Evolutionary conservation across 2,888 invertebrate species (phyloP), one percentile per base, ranked within the genome.

Genomic region (Serrognathus titanus): DNA sequence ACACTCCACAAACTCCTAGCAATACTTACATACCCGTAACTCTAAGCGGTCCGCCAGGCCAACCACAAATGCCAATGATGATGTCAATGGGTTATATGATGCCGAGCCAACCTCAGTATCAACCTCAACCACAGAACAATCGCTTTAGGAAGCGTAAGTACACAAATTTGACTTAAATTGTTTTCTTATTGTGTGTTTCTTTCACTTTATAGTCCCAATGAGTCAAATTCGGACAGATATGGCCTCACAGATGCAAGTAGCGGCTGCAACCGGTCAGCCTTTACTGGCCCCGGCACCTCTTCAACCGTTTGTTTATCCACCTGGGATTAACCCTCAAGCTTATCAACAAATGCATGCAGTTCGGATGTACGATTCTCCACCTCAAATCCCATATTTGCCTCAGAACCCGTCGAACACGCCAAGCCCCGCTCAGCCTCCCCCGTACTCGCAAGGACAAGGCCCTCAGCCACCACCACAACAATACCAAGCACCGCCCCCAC

Each of bases 261-360:
- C 89, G 20, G 89, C 84, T 13, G 86, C 86, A 59, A 91, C 92
- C 39, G 94, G 94, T 0, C 93, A 92, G 75, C 93, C 94, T 3
- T 80, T 94, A 57, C 77, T 94, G 68, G 90, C 93, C 40, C 88
- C 92, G 16, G 89, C 88, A 13, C 90, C 92, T 9, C 80, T 92
- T 72, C 88, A 86, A 71, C 88, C 82, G 49, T 75, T 75, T 60
- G 76, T 76, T 50, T 73, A 72, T 50, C 75, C 75, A 9, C 69
- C 70, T 16, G 69, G 75, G 60, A 71, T 77, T 45, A 72, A 78
- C 53, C 75, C 78, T 36, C 76, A 76, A 64, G 74, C 74, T 60
- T 78, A 78, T 53, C 79, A 76, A 67, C 72, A 74, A 66, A 67
- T 74, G 70, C 74, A 78, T 69, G 78, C 85, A 81, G 82, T 90